Percentiles rank a stretch among this genome's conserved stretches.
Conservation (phyloP, 2,113 vertebrate species). For the Otocyon megalotis region DNA sequence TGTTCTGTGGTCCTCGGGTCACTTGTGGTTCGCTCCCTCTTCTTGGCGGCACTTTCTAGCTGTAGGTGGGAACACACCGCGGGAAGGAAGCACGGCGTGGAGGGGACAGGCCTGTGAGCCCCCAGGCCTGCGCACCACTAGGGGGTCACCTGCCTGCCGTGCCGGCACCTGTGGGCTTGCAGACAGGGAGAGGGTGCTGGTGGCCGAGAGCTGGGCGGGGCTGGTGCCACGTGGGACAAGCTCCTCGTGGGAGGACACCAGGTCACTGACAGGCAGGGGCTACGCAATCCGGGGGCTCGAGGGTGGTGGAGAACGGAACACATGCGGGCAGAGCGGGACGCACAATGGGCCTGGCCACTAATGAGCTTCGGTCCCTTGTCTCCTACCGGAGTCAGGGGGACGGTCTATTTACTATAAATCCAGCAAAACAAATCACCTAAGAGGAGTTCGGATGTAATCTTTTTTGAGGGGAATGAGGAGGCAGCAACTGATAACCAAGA, state of each 20-base stretch:
- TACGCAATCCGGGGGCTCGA: not conserved
- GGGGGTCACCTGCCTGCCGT: not conserved
- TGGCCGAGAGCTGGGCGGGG: not conserved
- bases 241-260: not conserved
- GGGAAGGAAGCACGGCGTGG: not conserved
- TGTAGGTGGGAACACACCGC: slow-evolving; percentile 66
- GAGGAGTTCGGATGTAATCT: rapidly evolving
- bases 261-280: not conserved
- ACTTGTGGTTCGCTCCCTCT: slow-evolving; percentile 88
- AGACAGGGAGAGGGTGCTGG: not conserved
- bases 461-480: not conserved
- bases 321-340: not conserved
- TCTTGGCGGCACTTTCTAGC: slow-evolving; percentile 89
- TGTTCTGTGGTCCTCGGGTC: slow-evolving; percentile 85
- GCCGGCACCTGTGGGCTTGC: not conserved
- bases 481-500: not conserved
- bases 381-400: rapidly evolving
- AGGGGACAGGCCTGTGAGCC: not conserved
- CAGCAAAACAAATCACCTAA: not conserved
- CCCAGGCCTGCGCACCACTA: too few relatives aligned
- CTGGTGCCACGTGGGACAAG: not conserved
- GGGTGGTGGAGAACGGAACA: rapidly evolving
- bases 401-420: not conserved
- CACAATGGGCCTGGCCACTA: rapidly evolving
- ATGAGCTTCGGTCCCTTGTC: not conserved